Percentiles rank a stretch among this genome's conserved stretches.
Evolutionary conservation across 2,113 vertebrate species (phyloP).

Genomic region (Ciconia boyciana): DNA sequence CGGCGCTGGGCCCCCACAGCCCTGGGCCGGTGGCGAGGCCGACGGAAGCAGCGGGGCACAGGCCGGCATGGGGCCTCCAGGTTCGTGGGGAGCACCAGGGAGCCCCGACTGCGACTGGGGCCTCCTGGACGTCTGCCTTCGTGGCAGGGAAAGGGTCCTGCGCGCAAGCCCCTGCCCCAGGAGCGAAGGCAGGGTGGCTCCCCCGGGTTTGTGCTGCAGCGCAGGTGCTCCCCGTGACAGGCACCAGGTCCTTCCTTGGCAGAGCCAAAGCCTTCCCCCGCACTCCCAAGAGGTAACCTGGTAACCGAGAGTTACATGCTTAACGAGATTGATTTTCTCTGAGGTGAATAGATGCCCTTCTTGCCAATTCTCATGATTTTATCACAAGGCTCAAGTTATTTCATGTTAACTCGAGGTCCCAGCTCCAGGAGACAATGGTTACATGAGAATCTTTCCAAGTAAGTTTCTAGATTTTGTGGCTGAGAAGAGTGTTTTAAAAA

Average conservation of each 20-base stretch:
- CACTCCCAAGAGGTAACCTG: not conserved
- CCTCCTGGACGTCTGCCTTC: not conserved
- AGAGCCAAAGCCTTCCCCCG: not conserved
- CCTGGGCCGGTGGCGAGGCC: not conserved
- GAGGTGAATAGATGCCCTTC: not conserved
- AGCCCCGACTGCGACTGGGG: accelerated
- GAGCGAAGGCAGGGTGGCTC: not conserved
- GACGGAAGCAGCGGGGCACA: accelerated
- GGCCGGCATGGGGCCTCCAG: not conserved
- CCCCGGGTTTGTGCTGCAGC: accelerated
- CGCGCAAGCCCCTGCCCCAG: accelerated
- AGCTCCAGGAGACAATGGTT: not conserved
- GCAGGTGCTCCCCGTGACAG: not conserved
- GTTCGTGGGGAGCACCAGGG: not conserved
- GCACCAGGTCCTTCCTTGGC: not conserved
- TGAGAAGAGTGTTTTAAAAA: not conserved
- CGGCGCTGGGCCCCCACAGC: no score
- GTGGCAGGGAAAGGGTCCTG: not conserved
- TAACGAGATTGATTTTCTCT: not conserved
- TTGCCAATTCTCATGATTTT: slow-evolving; percentile 52
- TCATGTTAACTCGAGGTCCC: slow-evolving; percentile 18
- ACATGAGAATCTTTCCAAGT: not conserved
- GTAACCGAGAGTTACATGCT: not conserved
- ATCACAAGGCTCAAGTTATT: slow-evolving; percentile 42
- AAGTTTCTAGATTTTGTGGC: not conserved